A percentile compares a stretch with the other conserved stretches of the same genome.
Conservation (phyloP, 1,140 invertebrate species). For the Drosophila subobscura region DNA sequence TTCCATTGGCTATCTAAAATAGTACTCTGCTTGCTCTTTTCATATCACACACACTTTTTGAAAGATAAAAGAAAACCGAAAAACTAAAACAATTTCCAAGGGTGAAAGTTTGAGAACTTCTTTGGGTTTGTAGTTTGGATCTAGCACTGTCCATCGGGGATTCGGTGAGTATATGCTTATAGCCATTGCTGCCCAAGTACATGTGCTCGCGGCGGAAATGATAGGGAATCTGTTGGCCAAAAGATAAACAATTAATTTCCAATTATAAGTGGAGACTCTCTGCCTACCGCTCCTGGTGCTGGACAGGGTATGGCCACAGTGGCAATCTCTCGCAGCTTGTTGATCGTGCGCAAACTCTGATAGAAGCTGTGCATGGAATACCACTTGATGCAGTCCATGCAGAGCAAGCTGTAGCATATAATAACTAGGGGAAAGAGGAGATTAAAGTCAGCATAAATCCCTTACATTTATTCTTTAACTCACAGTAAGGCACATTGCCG, state of each 20-base stretch:
- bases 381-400: constrained; percentile 76
- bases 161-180: constrained; percentile 80
- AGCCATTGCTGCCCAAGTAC: constrained; percentile 82
- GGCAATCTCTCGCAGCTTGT: constrained; percentile 78
- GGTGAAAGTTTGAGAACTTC: constrained; percentile 10
- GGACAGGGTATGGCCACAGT: constrained; percentile 82
- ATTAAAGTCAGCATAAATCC: background rate
- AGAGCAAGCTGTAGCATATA: constrained; percentile 63
- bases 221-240: constrained; percentile 63
- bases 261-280: accelerated
- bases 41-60: constrained; percentile 50
- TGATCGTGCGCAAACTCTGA: constrained; percentile 76
- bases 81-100: constrained; percentile 28
- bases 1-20: constrained; percentile 54
- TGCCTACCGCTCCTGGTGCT: constrained; percentile 74
- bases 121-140: constrained; percentile 1
- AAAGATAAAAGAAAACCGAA: constrained; percentile 16
- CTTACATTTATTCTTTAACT: constrained; percentile 29
- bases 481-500: constrained; percentile 69
- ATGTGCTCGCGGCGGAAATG: constrained; percentile 80
- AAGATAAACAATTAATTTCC: background rate
- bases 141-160: constrained; percentile 78
- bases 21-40: constrained; percentile 44
- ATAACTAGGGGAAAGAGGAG: constrained; percentile 44
- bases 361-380: constrained; percentile 80